Conservation (phyloP, 2,113 vertebrate species). For the Campylomormyrus tamandua region DNA sequence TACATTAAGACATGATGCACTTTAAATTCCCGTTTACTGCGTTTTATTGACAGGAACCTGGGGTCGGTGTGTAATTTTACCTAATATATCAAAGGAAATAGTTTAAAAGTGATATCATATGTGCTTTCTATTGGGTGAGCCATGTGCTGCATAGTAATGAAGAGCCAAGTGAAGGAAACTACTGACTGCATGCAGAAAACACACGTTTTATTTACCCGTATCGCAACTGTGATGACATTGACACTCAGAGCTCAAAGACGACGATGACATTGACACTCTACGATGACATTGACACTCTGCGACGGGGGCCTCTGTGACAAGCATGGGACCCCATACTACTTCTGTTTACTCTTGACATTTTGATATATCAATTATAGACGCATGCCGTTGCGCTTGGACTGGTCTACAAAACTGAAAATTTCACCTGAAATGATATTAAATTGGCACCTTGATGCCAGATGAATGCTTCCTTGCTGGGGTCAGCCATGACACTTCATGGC, state of each 20-base stretch:
- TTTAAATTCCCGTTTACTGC: slow-evolving; percentile 13
- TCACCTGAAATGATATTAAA: not conserved
- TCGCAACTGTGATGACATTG: not conserved
- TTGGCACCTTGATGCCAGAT: not conserved
- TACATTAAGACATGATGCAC: not conserved
- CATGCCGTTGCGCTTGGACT: not conserved
- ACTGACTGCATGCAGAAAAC: not conserved
- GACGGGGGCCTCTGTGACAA: not conserved
- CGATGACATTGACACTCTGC: not conserved
- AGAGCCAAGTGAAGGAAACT: not conserved
- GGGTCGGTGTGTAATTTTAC: not conserved
- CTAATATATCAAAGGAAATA: not conserved
- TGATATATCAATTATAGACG: not conserved
- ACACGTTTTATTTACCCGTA: not conserved
- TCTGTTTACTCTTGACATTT: not conserved
- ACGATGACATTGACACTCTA: not conserved
- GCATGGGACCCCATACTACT: not conserved
- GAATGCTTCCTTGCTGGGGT: not conserved
- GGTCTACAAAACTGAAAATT: not conserved
- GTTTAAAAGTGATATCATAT: not conserved
- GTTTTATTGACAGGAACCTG: slow-evolving; percentile 3
- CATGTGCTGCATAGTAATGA: not conserved
- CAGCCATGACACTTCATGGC: not conserved
- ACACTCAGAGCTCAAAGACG: not conserved
- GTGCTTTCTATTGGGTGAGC: not conserved